Evolutionary conservation across 2,797 vertebrate species (phyloP).

Genomic region (Natrix natrix): DNA sequence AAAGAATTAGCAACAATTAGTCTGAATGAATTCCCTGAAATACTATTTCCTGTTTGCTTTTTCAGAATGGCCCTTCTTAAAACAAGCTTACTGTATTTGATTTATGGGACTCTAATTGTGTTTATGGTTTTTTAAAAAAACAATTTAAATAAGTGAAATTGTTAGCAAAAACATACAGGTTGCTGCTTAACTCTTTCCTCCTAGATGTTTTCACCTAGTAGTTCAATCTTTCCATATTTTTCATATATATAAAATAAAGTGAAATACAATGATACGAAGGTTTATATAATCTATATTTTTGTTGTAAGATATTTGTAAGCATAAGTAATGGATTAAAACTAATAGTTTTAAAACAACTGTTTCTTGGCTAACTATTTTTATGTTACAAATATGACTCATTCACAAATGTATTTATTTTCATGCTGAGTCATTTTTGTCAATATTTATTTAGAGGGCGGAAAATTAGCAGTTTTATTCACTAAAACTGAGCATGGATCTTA

Average conservation of each 20-base stretch:
- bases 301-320: neutral
- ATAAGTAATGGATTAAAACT: constrained; percentile 13
- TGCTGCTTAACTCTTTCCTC: neutral
- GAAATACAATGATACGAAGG: neutral
- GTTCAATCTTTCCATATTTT: neutral
- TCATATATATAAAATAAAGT: neutral
- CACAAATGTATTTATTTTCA: constrained; percentile 8
- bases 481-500: neutral
- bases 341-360: neutral
- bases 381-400: neutral
- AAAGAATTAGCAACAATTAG: neutral
- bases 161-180: neutral
- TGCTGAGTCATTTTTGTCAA: neutral
- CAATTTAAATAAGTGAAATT: neutral
- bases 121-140: neutral
- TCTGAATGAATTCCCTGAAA: neutral
- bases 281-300: neutral
- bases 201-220: neutral
- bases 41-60: neutral
- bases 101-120: neutral
- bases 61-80: neutral
- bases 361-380: neutral
- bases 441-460: neutral
- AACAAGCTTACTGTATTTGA: neutral
- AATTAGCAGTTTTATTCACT: neutral